phyloP scores from a whole-genome alignment of 2,797 vertebrate genomes.

The Helostoma temminkii region DNA sequence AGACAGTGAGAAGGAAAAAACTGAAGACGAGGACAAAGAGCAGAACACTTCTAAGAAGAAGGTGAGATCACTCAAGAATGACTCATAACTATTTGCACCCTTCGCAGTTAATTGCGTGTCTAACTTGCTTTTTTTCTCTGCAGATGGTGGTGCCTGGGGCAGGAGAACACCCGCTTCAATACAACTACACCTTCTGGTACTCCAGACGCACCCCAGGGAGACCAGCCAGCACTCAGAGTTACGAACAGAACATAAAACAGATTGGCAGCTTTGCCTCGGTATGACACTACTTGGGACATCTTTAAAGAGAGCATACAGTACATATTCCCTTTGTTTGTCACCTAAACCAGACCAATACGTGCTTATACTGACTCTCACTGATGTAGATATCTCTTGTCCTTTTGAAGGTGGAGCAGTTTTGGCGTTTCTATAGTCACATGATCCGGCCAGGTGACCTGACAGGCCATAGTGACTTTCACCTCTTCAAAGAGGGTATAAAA shows the following conservation, averaged over 20 bases:
- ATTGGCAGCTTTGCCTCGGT: slow-evolving; percentile 90
- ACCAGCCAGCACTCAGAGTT: slow-evolving; percentile 89
- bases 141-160: slow-evolving; percentile 83
- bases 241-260: slow-evolving; percentile 91
- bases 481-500: slow-evolving; percentile 91
- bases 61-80: slow-evolving; percentile 46
- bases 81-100: background rate
- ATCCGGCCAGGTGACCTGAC: slow-evolving; percentile 89
- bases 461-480: slow-evolving; percentile 90
- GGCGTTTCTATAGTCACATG: slow-evolving; percentile 92
- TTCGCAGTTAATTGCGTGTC: background rate
- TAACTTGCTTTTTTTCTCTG: background rate
- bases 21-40: slow-evolving; percentile 84
- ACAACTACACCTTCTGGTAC: slow-evolving; percentile 91
- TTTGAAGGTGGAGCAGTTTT: slow-evolving; percentile 89
- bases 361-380: background rate
- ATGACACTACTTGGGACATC: slow-evolving; percentile 2
- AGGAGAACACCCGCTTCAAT: slow-evolving; percentile 89
- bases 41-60: slow-evolving; percentile 81
- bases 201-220: slow-evolving; percentile 89
- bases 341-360: background rate
- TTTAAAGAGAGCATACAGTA: background rate
- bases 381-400: slow-evolving; percentile 2
- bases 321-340: background rate
- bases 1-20: slow-evolving; percentile 87